Conservation (phyloP, 2,113 vertebrate genomes). For the Lagopus leucura region DNA sequence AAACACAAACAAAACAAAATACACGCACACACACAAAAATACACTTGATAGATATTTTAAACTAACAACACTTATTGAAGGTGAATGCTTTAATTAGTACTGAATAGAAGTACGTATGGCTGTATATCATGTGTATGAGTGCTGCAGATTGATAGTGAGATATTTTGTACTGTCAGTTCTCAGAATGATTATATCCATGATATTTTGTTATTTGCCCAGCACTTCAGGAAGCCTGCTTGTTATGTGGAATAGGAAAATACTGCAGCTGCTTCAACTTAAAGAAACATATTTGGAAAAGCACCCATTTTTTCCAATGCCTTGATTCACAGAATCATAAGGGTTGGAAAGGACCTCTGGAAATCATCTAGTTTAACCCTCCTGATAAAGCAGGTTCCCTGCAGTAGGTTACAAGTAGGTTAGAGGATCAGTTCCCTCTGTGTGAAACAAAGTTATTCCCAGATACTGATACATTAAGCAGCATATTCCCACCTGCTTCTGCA, state of each 20-base stretch:
- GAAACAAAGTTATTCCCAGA: neutral
- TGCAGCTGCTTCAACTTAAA: neutral
- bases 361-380: too few relatives aligned
- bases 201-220: neutral
- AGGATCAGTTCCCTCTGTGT: neutral
- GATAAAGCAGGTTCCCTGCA: too few relatives aligned
- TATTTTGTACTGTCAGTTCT: neutral
- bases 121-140: neutral
- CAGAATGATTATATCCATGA: neutral
- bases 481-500: constrained; percentile 6
- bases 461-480: constrained; percentile 9
- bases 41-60: neutral
- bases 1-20: neutral
- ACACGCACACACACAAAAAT: neutral
- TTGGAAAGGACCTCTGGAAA: too few relatives aligned
- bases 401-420: neutral
- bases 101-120: neutral
- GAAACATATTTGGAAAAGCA: neutral
- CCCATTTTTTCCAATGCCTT: neutral
- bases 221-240: neutral
- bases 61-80: neutral
- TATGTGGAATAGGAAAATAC: neutral
- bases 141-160: neutral
- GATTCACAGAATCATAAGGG: neutral
- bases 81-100: neutral